Conservation (phyloP, 2,888 invertebrate genomes). For the Dynastes hyllus region DNA sequence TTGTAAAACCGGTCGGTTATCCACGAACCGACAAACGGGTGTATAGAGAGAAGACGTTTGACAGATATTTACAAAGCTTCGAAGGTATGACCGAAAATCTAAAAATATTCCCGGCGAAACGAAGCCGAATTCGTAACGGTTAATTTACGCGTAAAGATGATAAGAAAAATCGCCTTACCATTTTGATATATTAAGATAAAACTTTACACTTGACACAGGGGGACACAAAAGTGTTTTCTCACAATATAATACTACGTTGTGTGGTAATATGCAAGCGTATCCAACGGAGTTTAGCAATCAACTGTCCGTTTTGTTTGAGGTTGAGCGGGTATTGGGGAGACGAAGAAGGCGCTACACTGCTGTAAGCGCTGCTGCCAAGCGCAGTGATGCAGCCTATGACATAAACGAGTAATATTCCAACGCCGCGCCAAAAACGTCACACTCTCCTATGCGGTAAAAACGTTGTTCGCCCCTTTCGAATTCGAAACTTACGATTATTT, state of each 20-base stretch:
- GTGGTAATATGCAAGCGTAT: conserved; percentile 54
- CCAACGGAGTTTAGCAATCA: conserved; percentile 66
- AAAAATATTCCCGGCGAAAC: conserved; percentile 48
- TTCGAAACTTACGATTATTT: neutral
- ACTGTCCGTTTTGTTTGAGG: conserved; percentile 70
- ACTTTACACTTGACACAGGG: conserved; percentile 39
- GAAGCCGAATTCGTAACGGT: neutral
- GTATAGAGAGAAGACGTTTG: conserved; percentile 58
- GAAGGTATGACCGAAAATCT: conserved; percentile 23
- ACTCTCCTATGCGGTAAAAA: conserved; percentile 27
- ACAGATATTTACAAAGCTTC: conserved; percentile 62
- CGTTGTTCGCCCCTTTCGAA: neutral
- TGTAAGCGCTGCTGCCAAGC: conserved; percentile 69
- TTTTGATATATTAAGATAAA: conserved; percentile 69
- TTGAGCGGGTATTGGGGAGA: conserved; percentile 61
- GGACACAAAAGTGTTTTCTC: conserved; percentile 39
- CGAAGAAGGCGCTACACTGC: conserved; percentile 61
- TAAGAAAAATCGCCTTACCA: conserved; percentile 67
- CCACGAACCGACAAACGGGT: conserved; percentile 58
- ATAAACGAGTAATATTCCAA: conserved; percentile 71
- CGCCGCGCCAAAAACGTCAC: conserved; percentile 62
- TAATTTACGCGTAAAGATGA: conserved; percentile 57
- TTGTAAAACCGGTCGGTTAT: conserved; percentile 60
- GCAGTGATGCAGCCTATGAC: conserved; percentile 71
- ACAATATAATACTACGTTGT: conserved; percentile 53